These are phyloP conservation scores for Podarcis raffonei DNA, from an alignment of 2,113 vertebrate genomes.

Conservation along the genomic window DNA sequence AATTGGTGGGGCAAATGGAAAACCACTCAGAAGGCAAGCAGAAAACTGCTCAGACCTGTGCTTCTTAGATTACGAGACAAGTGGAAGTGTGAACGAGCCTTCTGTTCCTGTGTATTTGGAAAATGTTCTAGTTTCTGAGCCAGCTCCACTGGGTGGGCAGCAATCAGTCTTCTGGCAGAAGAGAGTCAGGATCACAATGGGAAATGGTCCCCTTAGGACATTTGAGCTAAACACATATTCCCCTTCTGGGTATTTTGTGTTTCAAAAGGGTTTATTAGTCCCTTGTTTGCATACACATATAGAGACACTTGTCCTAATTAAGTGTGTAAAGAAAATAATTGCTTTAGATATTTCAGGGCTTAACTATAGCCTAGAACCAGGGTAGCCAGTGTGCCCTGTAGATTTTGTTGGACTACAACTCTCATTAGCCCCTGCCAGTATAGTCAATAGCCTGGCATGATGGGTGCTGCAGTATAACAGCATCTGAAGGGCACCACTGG, in stretches of 20 bases:
- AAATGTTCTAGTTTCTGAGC: not conserved
- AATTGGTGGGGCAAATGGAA: no score
- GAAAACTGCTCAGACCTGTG: no score
- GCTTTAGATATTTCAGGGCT: not conserved
- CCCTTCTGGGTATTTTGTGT: not conserved
- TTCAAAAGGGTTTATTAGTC: not conserved
- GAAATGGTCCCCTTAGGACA: not conserved
- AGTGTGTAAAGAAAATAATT: not conserved
- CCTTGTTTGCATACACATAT: not conserved
- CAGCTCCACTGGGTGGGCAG: not conserved
- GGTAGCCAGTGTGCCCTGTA: no score
- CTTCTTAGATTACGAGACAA: no score
- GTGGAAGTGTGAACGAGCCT: no score
- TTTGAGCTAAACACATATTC: not conserved
- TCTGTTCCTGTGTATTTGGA: not conserved
- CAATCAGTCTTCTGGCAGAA: not conserved
- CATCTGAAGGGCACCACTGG: no score
- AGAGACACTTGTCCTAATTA: not conserved
- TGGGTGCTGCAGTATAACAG: no score
- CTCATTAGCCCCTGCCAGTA: no score
- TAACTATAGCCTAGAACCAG: no score
- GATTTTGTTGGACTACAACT: no score
- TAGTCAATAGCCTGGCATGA: no score
- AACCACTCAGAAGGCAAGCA: no score
- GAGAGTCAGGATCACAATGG: not conserved